A percentile compares a stretch with the other conserved stretches of the same genome.
phyloP scores from a whole-genome alignment of 2,888 invertebrate species.

The Standfussiana lucernea region DNA sequence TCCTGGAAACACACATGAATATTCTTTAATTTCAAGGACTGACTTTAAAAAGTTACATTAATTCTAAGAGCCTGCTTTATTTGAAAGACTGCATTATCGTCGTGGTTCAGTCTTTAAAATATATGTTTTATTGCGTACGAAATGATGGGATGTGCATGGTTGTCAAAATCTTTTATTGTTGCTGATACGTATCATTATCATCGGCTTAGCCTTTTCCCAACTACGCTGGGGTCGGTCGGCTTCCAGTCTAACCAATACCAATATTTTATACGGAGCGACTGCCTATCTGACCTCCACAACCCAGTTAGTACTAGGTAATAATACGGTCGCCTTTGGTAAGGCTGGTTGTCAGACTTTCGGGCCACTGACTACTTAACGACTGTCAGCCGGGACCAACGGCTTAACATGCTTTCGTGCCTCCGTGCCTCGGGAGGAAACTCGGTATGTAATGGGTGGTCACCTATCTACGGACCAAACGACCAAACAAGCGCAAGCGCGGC shows the following conservation, averaged over 20 bases:
- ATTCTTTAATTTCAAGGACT: neutral
- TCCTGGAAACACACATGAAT: slow-evolving; percentile 75
- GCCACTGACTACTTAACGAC: too few relatives aligned
- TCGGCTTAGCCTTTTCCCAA: neutral
- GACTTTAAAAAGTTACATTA: neutral
- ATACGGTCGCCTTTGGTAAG: too few relatives aligned
- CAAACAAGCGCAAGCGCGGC: too few relatives aligned
- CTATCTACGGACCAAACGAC: too few relatives aligned
- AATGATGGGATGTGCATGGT: neutral
- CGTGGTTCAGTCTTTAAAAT: neutral
- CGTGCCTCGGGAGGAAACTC: neutral
- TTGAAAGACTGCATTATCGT: neutral
- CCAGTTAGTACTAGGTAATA: too few relatives aligned
- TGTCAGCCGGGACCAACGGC: neutral
- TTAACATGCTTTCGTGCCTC: too few relatives aligned
- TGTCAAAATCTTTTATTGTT: neutral
- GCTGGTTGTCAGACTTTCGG: too few relatives aligned
- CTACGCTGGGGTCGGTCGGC: neutral
- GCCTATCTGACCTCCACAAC: too few relatives aligned
- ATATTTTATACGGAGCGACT: too few relatives aligned
- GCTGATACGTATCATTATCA: neutral
- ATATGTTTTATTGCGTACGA: neutral
- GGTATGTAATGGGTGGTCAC: neutral
- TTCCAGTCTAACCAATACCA: neutral
- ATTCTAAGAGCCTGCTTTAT: neutral